A percentile compares a stretch with the other conserved stretches of the same genome.
Conservation (phyloP, 2,888 invertebrate species). For the Uloborus plumipes region DNA sequence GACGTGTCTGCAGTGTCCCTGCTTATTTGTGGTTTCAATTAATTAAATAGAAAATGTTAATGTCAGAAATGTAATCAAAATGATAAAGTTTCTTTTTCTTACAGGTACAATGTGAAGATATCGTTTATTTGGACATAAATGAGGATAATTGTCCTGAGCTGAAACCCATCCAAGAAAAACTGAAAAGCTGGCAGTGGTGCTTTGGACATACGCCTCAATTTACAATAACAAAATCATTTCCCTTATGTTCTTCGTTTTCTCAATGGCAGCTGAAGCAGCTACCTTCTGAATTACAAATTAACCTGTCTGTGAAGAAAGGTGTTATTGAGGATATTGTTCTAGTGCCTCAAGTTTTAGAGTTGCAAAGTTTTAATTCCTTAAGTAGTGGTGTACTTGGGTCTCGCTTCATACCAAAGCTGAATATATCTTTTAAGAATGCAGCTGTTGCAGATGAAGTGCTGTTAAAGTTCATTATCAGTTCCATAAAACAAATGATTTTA, state of each 20-base stretch:
- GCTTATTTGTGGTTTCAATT: no score
- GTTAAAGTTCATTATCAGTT: conserved; percentile 10
- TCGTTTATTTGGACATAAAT: conserved; percentile 81
- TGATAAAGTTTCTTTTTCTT: neutral
- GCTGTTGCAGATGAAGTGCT: neutral
- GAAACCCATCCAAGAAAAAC: conserved; percentile 78
- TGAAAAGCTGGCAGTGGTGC: conserved; percentile 88
- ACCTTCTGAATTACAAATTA: conserved; percentile 19
- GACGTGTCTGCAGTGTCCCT: no score
- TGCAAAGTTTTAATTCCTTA: conserved; percentile 4
- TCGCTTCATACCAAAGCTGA: conserved; percentile 16
- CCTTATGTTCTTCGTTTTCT: conserved; percentile 14
- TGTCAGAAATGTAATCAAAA: neutral
- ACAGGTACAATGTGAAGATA: conserved; percentile 12
- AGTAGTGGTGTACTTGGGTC: conserved; percentile 8
- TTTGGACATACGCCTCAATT: conserved; percentile 90
- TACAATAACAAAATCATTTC: conserved; percentile 33
- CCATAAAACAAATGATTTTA: conserved; percentile 26
- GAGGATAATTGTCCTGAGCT: conserved; percentile 89
- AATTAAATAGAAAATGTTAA: neutral
- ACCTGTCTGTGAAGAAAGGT: conserved; percentile 22
- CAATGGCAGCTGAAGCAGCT: neutral
- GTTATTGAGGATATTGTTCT: conserved; percentile 31
- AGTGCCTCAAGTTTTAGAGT: conserved; percentile 31
- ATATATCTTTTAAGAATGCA: conserved; percentile 4